Percentiles rank a stretch among this genome's conserved stretches.
Conservation (phyloP, 2,113 vertebrate genomes). For the Atherinomorus stipes region DNA sequence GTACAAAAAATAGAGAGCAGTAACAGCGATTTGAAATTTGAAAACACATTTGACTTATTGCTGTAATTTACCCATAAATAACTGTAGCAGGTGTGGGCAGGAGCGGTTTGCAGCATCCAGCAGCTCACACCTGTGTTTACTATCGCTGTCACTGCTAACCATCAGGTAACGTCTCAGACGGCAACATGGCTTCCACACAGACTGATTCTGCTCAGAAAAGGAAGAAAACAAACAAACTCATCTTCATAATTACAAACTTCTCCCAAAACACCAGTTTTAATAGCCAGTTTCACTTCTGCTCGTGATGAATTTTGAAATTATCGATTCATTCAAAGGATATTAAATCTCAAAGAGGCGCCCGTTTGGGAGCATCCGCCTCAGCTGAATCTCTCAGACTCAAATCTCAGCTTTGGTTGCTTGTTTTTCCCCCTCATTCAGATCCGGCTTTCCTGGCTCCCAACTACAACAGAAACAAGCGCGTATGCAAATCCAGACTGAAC, state of each 20-base stretch:
- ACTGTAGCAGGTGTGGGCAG: too few species aligned
- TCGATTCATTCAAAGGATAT: conserved; percentile 59
- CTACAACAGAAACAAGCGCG: neutral
- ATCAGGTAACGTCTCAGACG: too few species aligned
- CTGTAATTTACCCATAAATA: too few species aligned
- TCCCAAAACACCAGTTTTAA: conserved; percentile 8
- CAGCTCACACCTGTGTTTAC: too few species aligned
- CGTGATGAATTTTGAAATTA: conserved; percentile 38
- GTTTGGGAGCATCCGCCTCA: conserved; percentile 36
- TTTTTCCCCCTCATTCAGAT: neutral
- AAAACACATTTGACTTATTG: too few species aligned
- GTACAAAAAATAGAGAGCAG: too few species aligned
- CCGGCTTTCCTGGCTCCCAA: conserved; percentile 12
- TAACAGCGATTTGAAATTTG: too few species aligned
- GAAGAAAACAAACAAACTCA: neutral
- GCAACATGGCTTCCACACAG: too few species aligned
- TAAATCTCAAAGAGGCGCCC: conserved; percentile 19
- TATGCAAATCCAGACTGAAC: conserved; percentile 29
- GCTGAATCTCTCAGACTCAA: too few species aligned
- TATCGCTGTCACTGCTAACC: too few species aligned
- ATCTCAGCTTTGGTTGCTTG: neutral
- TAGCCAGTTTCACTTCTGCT: conserved; percentile 28
- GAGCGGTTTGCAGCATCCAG: too few species aligned
- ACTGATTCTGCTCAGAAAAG: neutral
- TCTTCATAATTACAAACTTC: too few species aligned